A percentile compares a stretch with the other conserved stretches of the same genome.
These are phyloP conservation scores for Lottia gigantea DNA, from an alignment of 2,888 invertebrate genomes.

Conservation along the genomic window DNA sequence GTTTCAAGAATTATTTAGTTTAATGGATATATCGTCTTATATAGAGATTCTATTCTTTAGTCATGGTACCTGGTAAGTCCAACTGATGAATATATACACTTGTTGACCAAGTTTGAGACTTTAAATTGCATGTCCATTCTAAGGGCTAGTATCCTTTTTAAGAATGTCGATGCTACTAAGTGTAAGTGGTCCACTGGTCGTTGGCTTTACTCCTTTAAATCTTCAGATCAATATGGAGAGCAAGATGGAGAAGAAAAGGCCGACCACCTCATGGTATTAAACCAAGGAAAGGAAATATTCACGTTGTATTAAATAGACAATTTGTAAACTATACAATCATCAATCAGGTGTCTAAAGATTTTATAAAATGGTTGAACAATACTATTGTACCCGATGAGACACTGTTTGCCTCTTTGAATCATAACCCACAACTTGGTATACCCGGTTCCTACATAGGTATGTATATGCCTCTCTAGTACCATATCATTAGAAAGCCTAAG, in stretches of 20 bases:
- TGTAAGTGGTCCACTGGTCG: too few species aligned
- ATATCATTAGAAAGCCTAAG: too few species aligned
- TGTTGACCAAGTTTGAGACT: too few species aligned
- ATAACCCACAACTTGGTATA: not conserved
- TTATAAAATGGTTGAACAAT: conserved; percentile 45
- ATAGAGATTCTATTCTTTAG: too few species aligned
- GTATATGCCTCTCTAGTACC: not conserved
- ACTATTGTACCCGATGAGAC: conserved; percentile 47
- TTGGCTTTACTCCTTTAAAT: too few species aligned
- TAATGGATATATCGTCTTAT: too few species aligned
- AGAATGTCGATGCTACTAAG: too few species aligned
- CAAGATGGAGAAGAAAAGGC: conserved; percentile 11
- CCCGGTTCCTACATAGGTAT: not conserved
- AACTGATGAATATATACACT: too few species aligned
- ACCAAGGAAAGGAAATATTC: conserved; percentile 43
- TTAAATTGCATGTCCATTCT: too few species aligned
- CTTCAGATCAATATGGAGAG: not conserved
- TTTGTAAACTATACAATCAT: conserved; percentile 44
- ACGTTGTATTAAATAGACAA: conserved; percentile 37
- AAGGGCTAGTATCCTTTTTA: too few species aligned
- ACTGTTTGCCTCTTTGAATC: conserved; percentile 32
- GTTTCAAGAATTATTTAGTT: too few species aligned
- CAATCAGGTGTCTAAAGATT: conserved; percentile 30
- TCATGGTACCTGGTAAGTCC: too few species aligned
- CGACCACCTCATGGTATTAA: conserved; percentile 29